Evolutionary conservation across 2,888 invertebrate species (phyloP).

Genomic region (Metallyticus violacea): DNA sequence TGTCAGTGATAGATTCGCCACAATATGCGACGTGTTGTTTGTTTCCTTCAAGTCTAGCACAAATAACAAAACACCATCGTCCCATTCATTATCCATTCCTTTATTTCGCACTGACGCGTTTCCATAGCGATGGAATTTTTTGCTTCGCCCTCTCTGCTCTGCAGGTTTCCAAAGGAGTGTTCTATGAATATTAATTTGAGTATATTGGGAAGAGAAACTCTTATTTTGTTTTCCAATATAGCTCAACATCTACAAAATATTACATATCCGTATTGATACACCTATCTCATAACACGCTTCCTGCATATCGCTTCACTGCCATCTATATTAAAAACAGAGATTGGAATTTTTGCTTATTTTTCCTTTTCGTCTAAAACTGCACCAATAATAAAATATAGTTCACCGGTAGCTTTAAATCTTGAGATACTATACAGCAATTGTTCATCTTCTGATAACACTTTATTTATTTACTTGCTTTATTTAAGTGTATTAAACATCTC

Average conservation of each 20-base stretch:
- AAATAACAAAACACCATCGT: neutral
- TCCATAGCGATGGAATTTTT: neutral
- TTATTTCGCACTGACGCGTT: neutral
- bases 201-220: neutral
- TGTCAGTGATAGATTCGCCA: conserved; percentile 1
- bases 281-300: neutral
- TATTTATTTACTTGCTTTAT: no score
- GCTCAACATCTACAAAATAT: neutral
- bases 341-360: no score
- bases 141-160: no score
- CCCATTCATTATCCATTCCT: neutral
- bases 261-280: neutral
- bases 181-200: neutral
- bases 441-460: no score
- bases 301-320: no score
- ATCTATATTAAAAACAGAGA: no score
- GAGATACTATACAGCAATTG: no score
- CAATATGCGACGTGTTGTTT: neutral
- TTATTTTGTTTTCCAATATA: neutral
- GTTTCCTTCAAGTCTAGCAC: neutral
- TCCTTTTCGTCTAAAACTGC: no score
- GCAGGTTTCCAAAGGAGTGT: neutral
- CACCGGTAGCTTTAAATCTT: no score
- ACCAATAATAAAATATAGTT: no score
- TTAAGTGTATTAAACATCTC: no score